A percentile compares a stretch with the other conserved stretches of the same genome.
phyloP scores from a whole-genome alignment of 2,797 vertebrate species.

The Sphenodon punctatus region DNA sequence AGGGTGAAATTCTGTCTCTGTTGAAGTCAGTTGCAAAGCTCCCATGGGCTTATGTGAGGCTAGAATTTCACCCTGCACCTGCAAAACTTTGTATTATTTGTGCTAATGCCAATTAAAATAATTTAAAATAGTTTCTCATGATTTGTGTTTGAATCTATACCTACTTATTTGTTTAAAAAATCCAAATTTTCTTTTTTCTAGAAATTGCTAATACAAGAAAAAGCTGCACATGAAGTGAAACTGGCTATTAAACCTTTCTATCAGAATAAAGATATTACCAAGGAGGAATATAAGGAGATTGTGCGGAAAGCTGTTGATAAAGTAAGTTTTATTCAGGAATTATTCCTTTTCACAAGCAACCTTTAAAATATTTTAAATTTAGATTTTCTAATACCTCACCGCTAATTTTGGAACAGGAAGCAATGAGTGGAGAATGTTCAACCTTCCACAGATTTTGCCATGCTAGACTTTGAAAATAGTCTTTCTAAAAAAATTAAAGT shows the following conservation, averaged over 20 bases:
- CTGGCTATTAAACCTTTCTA: constrained; percentile 96
- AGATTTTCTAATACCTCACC: neutral
- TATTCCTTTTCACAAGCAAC: accelerated
- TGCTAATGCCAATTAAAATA: neutral
- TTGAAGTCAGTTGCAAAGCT: neutral
- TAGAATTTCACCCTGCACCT: neutral
- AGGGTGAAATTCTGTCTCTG: accelerated
- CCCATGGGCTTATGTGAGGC: too few relatives aligned
- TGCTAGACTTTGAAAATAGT: neutral
- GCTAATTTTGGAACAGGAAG: neutral
- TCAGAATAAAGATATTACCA: constrained; percentile 98
- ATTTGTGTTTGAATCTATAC: neutral
- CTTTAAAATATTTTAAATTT: neutral
- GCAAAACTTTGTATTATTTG: neutral
- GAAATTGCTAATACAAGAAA: constrained; percentile 95
- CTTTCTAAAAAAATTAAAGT: neutral
- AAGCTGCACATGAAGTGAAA: constrained; percentile 93
- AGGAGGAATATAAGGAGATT: constrained; percentile 98
- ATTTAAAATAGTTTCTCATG: neutral
- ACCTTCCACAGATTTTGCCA: neutral
- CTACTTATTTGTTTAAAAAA: neutral
- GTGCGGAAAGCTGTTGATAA: constrained; percentile 98
- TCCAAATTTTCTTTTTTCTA: constrained; percentile 59
- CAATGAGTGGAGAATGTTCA: neutral
- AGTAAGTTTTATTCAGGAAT: constrained; percentile 76